phyloP scores from a whole-genome alignment of 2,888 invertebrate species.

The Dysmachus trigonus region DNA sequence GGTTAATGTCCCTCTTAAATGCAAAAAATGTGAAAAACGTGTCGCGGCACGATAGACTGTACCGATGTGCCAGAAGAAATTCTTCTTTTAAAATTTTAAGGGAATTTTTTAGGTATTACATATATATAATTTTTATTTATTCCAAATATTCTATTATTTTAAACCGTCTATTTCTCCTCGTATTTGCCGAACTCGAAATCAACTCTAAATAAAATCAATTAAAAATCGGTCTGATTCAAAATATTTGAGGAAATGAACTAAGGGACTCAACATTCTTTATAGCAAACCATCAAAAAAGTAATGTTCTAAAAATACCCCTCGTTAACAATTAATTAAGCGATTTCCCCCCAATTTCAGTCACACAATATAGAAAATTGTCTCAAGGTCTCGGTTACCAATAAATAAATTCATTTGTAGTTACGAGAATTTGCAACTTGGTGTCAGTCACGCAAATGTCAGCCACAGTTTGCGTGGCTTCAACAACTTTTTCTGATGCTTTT shows the following conservation, averaged over 20 bases:
- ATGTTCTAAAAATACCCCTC: neutral
- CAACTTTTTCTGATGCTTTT: neutral
- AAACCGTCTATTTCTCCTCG: neutral
- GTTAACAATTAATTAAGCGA: neutral
- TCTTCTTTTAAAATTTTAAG: neutral
- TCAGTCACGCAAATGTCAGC: neutral
- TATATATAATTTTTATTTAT: too few species aligned
- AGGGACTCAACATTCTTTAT: neutral
- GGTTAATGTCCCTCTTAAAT: constrained; percentile 9
- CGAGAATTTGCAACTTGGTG: neutral
- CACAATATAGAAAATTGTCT: neutral
- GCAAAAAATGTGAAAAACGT: neutral
- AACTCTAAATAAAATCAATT: too few species aligned
- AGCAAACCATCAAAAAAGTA: neutral
- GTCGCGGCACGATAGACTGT: neutral
- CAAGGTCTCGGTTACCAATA: neutral
- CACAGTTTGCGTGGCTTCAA: neutral
- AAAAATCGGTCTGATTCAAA: neutral
- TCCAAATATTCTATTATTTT: neutral
- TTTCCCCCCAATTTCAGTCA: neutral
- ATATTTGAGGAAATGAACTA: neutral
- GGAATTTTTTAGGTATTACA: neutral
- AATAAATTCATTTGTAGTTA: neutral
- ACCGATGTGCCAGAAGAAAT: neutral
- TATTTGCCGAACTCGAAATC: neutral